Evolutionary conservation across 2,113 vertebrate genomes (phyloP).

Genomic region (Fulmarus glacialis): DNA sequence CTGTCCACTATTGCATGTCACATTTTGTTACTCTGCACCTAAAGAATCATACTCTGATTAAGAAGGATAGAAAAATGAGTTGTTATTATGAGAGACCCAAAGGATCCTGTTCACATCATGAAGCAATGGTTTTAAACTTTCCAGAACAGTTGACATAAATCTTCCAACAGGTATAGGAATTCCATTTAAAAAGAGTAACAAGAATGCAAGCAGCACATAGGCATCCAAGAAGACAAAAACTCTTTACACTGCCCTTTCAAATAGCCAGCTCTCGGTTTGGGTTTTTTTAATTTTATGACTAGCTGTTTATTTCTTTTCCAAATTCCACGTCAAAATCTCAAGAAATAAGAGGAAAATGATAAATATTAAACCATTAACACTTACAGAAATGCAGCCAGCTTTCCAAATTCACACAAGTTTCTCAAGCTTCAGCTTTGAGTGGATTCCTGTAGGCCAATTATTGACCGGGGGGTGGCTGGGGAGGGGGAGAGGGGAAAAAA

Average conservation of each 20-base stretch:
- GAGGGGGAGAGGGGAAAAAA: not conserved
- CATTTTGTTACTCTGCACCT: not conserved
- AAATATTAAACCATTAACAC: not conserved
- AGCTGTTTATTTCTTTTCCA: not conserved
- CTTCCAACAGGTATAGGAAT: not conserved
- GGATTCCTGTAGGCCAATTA: not conserved
- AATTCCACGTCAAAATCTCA: not conserved
- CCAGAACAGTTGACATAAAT: not conserved
- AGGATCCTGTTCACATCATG: not conserved
- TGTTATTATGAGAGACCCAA: not conserved
- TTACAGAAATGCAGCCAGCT: not conserved
- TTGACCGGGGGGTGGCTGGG: rapidly evolving
- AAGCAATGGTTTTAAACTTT: not conserved
- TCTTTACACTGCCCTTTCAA: not conserved
- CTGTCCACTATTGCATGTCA: not conserved
- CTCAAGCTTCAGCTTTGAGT: not conserved
- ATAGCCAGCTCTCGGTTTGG: not conserved
- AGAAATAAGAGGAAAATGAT: not conserved
- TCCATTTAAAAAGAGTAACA: not conserved
- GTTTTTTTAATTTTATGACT: not conserved
- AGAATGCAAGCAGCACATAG: not conserved
- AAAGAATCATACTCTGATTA: not conserved
- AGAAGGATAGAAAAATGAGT: not conserved
- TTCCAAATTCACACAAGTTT: conserved; percentile 18
- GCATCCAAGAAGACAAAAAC: not conserved